These are phyloP conservation scores for Hyaena hyaena DNA, from an alignment of 2,113 vertebrate species.

Conservation along the genomic window DNA sequence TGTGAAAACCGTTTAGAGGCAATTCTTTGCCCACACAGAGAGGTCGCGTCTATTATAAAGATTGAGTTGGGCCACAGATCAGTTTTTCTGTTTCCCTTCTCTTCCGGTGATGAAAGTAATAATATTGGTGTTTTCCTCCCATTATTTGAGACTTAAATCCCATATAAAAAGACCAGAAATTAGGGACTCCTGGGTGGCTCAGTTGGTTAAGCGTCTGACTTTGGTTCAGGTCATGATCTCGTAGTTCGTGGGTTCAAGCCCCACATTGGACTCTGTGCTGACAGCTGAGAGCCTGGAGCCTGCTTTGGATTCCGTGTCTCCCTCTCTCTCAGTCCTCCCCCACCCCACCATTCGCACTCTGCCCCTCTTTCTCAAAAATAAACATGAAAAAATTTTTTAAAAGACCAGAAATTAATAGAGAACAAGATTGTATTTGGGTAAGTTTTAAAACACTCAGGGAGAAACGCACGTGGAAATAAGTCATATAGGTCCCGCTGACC, in stretches of 20 bases:
- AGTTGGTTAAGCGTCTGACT: too few relatives aligned
- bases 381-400: too few relatives aligned
- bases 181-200: too few relatives aligned
- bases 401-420: not conserved
- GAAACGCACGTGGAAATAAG: not conserved
- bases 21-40: not conserved
- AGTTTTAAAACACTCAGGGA: constrained; percentile 31
- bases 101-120: constrained; percentile 12
- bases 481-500: not conserved
- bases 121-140: constrained; percentile 50
- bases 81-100: not conserved
- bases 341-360: too few relatives aligned
- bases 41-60: constrained; percentile 9
- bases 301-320: too few relatives aligned
- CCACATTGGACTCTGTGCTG: too few relatives aligned
- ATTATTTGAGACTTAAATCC: constrained; percentile 61
- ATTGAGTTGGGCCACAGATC: not conserved
- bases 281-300: too few relatives aligned
- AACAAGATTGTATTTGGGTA: constrained; percentile 33
- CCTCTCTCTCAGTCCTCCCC: too few relatives aligned
- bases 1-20: not conserved
- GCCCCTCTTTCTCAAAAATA: too few relatives aligned
- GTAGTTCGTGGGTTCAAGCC: too few relatives aligned
- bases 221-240: too few relatives aligned
- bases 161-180: constrained; percentile 31